phyloP scores from a whole-genome alignment of 2,888 invertebrate genomes.

The Dioctria rufipes region DNA sequence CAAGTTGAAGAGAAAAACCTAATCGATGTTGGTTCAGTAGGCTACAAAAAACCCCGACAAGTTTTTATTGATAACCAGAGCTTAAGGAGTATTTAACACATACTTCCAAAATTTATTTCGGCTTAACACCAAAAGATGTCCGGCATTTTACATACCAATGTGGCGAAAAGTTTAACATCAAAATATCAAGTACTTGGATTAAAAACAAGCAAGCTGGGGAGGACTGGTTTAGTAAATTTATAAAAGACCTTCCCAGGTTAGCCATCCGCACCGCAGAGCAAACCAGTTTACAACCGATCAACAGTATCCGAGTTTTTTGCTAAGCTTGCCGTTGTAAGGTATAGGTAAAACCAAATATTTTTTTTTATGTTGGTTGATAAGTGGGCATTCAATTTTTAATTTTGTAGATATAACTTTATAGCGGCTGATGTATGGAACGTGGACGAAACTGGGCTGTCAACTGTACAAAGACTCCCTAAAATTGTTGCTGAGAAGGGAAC shows the following conservation, averaged over 20 bases:
- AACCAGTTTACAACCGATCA: slow-evolving; percentile 9
- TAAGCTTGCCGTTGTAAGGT: background rate
- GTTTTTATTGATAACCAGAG: no score
- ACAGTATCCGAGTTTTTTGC: slow-evolving; percentile 8
- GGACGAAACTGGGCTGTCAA: slow-evolving; percentile 50
- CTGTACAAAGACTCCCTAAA: slow-evolving; percentile 34
- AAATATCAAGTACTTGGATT: background rate
- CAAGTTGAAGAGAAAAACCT: background rate
- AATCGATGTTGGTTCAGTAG: slow-evolving; percentile 1
- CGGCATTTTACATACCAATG: no score
- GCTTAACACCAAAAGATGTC: no score
- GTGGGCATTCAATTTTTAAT: background rate
- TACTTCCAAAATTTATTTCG: no score
- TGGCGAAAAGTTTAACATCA: no score
- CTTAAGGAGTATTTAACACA: no score
- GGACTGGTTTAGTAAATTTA: background rate
- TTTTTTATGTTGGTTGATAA: background rate
- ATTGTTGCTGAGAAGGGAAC: slow-evolving; percentile 21
- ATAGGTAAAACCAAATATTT: background rate
- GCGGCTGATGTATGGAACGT: slow-evolving; percentile 48
- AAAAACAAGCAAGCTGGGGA: background rate
- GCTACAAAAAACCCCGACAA: no score
- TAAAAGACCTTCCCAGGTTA: slow-evolving; percentile 1
- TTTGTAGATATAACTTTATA: background rate
- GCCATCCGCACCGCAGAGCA: slow-evolving; percentile 1